Evolutionary conservation across 2,113 vertebrate species (phyloP), one percentile per base, ranked within the genome.

Genomic region (Neoarius graeffei): DNA sequence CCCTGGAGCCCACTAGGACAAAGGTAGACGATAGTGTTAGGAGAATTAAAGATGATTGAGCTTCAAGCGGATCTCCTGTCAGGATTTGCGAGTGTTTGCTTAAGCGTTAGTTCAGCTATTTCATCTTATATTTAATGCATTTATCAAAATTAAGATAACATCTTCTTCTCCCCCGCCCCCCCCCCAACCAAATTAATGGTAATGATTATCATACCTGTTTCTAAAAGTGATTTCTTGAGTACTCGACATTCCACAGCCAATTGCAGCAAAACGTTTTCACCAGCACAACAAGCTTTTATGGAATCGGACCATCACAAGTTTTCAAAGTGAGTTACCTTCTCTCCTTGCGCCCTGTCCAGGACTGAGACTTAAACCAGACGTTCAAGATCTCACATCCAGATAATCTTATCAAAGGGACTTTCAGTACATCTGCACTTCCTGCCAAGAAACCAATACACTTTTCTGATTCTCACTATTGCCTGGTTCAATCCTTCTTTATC

Each of bases 291-390:
- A 42, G 82, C 35, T 67, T 67, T 67, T 50, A 52, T 10, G 35
- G 64, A 84, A 71, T 30, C 27, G 50, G 83, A 84, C 83, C 83
- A 84, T 84, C 83, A 84, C 82, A 35, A 84, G 83, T 84, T 56
- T 84, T 84, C 48, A 71, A 67, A 71, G 17, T 14, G 25, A 84
- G 64, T 84, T 84, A 84, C 66, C 50, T 35, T 84, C 66, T 60
- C 14, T 30, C 14, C n/a, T 54, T 35, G 83, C 66, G 30, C 20
- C 66, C 64, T 27, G 7, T 57, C 67, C 84, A 59, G 13, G 54
- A 42, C 52, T 7, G 30, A 74, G 52, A 85, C 54, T 74, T 35
- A 74, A 85, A 74, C 67, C 83, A 85, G 83, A 60, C 67, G 1
- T 84, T n/a, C 27, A 17, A 56, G 62, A 85, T 42, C 67, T 19